Evolutionary conservation across 2,888 invertebrate genomes (phyloP), one percentile per base, ranked within the genome.

Genomic region (Beris chalybata): DNA sequence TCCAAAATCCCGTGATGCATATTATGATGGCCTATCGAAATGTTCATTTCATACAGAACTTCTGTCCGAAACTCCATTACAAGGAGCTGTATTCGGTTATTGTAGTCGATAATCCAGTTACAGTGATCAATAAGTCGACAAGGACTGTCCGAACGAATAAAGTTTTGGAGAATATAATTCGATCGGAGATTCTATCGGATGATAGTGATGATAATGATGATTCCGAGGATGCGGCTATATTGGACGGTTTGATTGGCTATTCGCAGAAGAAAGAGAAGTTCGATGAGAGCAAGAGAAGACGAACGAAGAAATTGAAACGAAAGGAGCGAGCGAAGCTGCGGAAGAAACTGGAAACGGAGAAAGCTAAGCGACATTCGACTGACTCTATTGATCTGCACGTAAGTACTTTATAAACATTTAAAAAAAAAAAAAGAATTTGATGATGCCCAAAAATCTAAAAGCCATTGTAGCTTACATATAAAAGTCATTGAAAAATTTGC

Each of bases 1-100:
- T 86, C 3, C 89, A 91, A 74, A 85, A 89, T 70, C 90, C 92
- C 0, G 83, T 90, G 0, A 85, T 88, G 83, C 87, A 89, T 76
- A 77, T 90, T 4, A 82, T 92, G 43, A 82, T 85, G 70, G 88
- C 91, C 0, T 76, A 92, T 70, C 83, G 89, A 69, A 90, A 90
- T 78, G 78, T 93, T 6, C 83, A 85, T 70, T 87, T 88, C 72
- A 82, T 83, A 31, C 80, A 82, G 13, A 83, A 85, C 52, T 90
- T 88, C 74, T 91, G 89, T 76, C 89, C 90, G 0, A 77, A 79
- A 52, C 79, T 89, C 12, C 83, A 91, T 73, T 85, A 83, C 61
- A 82, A 83, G 54, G 82, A 82, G 71, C 76, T 91, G 3, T 85
- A 87, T 48, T 73, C 73, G 48, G 76, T 74, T 64, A 68, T 90